Percentiles rank a stretch among this genome's conserved stretches.
Conservation (phyloP, 2,888 invertebrate species). For the Taphrorychus bicolor region DNA sequence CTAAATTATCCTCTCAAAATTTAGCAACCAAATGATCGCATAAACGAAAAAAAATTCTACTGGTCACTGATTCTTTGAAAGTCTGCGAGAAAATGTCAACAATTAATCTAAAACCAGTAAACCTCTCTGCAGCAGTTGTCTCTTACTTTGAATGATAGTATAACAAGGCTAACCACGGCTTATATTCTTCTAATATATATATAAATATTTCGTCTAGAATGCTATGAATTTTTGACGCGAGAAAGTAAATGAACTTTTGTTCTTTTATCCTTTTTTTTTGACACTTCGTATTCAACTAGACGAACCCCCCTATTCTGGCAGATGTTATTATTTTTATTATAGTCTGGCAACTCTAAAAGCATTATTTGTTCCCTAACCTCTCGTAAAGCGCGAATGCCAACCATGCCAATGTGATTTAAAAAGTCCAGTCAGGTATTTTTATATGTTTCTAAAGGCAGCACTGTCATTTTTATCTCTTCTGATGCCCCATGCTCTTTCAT, state of each 20-base stretch:
- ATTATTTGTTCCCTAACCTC: background rate
- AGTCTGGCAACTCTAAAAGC: background rate
- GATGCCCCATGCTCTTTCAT: slow-evolving; percentile 26
- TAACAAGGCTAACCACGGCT: too few relatives aligned
- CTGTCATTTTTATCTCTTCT: slow-evolving; percentile 29
- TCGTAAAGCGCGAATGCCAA: slow-evolving; percentile 16
- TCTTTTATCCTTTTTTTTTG: too few relatives aligned
- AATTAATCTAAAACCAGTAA: background rate
- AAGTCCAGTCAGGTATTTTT: slow-evolving; percentile 18
- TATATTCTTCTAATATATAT: too few relatives aligned
- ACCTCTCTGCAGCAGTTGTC: background rate
- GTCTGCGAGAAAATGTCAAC: background rate
- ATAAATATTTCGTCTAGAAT: too few relatives aligned
- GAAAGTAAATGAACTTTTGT: too few relatives aligned
- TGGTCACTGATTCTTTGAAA: background rate
- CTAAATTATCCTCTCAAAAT: too few relatives aligned
- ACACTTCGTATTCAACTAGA: too few relatives aligned
- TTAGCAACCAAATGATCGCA: background rate
- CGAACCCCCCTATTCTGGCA: too few relatives aligned
- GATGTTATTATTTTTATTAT: too few relatives aligned
- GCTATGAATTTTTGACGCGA: too few relatives aligned
- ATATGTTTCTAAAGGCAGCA: slow-evolving; percentile 14
- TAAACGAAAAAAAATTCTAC: background rate
- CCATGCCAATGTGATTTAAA: slow-evolving; percentile 22
- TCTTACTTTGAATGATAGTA: background rate